A percentile compares a stretch with the other conserved stretches of the same genome.
Conservation (phyloP, 2,888 invertebrate species). For the Conus canariensis region DNA sequence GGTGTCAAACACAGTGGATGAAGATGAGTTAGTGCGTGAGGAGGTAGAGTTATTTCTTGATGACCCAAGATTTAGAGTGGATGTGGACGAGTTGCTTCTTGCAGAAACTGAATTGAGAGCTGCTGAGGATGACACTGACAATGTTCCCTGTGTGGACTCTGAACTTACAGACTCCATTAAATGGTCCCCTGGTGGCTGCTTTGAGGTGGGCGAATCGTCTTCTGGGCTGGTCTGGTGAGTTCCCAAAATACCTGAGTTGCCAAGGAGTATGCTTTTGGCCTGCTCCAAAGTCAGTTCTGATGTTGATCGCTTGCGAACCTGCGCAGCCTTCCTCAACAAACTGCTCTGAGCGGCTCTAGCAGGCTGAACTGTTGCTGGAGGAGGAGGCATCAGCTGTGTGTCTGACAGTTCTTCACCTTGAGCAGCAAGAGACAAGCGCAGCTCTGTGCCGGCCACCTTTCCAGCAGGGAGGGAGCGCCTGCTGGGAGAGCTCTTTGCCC, state of each 20-base stretch:
- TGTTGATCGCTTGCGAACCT: constrained; percentile 48
- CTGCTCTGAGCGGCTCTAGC: background rate
- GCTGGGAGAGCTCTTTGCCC: background rate
- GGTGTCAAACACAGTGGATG: constrained; percentile 40
- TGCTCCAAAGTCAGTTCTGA: constrained; percentile 70
- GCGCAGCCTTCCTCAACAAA: constrained; percentile 33
- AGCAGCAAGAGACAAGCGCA: background rate
- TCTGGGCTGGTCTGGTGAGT: constrained; percentile 42
- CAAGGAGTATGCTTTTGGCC: constrained; percentile 70
- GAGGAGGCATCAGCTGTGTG: constrained; percentile 46
- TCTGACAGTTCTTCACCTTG: constrained; percentile 24
- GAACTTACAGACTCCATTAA: background rate
- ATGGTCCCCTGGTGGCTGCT: background rate
- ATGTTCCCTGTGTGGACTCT: background rate
- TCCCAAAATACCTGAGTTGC: constrained; percentile 68
- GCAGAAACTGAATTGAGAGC: background rate
- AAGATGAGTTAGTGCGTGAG: constrained; percentile 40
- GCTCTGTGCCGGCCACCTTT: background rate
- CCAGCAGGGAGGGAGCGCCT: constrained; percentile 28
- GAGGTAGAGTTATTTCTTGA: constrained; percentile 22
- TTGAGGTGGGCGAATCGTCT: background rate
- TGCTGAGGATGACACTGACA: background rate
- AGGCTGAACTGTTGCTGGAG: constrained; percentile 18
- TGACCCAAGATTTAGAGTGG: constrained; percentile 23
- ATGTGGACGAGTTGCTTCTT: background rate